These are phyloP conservation scores for Chaetorhynchus papuensis DNA, from an alignment of 2,113 vertebrate species.

Conservation along the genomic window DNA sequence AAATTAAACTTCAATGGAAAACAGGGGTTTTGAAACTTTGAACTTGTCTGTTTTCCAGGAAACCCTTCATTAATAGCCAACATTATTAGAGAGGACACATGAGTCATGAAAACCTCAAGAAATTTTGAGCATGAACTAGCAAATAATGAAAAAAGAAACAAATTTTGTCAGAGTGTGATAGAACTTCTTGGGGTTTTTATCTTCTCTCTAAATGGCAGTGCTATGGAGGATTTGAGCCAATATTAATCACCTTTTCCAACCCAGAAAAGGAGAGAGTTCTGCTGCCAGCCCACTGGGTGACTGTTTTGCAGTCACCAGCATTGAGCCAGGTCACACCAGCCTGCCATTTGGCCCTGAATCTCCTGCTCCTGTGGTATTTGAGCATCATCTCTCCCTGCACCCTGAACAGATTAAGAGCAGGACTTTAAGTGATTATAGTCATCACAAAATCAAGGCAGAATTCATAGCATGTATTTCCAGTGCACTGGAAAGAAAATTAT, in stretches of 20 bases:
- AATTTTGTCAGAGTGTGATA: not conserved
- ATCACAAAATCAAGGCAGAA: not conserved
- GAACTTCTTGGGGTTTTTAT: not conserved
- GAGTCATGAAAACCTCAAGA: slow-evolving; percentile 36
- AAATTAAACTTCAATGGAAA: slow-evolving; percentile 50
- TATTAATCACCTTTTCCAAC: not conserved
- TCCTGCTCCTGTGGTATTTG: not conserved
- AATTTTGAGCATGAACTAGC: slow-evolving; percentile 9
- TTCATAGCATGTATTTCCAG: not conserved
- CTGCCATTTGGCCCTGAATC: not conserved
- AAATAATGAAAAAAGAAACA: not conserved
- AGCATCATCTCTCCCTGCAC: not conserved
- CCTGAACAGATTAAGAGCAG: not conserved
- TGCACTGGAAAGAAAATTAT: not conserved
- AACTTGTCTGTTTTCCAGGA: slow-evolving; percentile 38
- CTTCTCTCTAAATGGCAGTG: not conserved
- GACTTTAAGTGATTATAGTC: not conserved
- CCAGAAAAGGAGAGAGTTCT: not conserved
- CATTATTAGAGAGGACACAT: not conserved
- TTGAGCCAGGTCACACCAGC: not conserved
- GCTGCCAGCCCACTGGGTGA: not conserved
- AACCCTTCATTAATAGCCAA: slow-evolving; percentile 33
- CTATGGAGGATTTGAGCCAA: not conserved
- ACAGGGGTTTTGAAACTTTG: slow-evolving; percentile 7
- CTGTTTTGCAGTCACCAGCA: not conserved